A percentile compares a stretch with the other conserved stretches of the same genome.
These are phyloP conservation scores for Amphipoea oculea DNA, from an alignment of 2,888 invertebrate species.

Conservation along the genomic window DNA sequence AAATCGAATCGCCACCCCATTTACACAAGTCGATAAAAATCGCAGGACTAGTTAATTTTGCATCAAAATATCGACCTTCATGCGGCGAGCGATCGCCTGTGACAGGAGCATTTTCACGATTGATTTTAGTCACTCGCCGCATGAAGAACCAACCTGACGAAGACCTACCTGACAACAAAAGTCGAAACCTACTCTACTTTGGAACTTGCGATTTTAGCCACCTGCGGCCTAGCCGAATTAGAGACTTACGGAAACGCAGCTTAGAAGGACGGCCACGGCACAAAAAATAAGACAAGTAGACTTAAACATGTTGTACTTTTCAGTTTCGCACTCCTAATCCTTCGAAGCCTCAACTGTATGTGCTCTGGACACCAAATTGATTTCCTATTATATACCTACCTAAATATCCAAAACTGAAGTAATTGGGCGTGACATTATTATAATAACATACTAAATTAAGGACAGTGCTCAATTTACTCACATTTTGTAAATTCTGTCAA, in stretches of 20 bases:
- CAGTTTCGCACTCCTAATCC: not conserved
- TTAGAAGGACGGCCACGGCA: not conserved
- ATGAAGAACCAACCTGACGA: not conserved
- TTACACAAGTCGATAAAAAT: too few relatives aligned
- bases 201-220: too few relatives aligned
- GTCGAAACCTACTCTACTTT: too few relatives aligned
- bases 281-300: slow-evolving; percentile 8
- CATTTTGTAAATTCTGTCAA: not conserved
- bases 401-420: slow-evolving; percentile 1
- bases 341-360: not conserved
- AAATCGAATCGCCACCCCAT: too few relatives aligned
- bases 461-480: slow-evolving; percentile 14
- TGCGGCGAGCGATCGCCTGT: not conserved
- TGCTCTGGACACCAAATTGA: not conserved
- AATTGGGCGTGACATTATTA: slow-evolving; percentile 30
- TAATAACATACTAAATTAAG: slow-evolving; percentile 5
- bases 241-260: slow-evolving; percentile 26
- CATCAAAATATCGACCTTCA: not conserved
- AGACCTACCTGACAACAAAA: not conserved
- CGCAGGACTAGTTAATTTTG: not conserved
- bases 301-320: slow-evolving; percentile 33
- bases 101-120: not conserved
- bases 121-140: not conserved
- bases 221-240: not conserved
- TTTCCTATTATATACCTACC: slow-evolving; percentile 13